A percentile compares a stretch with the other conserved stretches of the same genome.
These are phyloP conservation scores for Melierax canorus DNA, from an alignment of 2,113 vertebrate species.

Conservation along the genomic window DNA sequence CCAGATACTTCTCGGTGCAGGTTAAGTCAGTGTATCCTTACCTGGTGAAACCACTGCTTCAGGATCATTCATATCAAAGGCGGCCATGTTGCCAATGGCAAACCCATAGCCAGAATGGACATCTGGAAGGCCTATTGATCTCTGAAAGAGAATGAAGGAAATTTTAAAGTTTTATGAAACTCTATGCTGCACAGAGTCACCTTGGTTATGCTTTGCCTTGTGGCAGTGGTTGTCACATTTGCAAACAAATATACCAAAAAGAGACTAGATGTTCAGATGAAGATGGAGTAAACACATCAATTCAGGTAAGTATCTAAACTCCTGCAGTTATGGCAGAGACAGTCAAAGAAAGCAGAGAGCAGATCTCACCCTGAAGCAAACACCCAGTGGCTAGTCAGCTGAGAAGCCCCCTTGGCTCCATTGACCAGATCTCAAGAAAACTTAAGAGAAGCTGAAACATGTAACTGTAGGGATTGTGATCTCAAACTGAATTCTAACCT, in stretches of 20 bases:
- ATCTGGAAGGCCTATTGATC: conserved; percentile 93
- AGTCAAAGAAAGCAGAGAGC: neutral
- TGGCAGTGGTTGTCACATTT: neutral
- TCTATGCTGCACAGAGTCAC: neutral
- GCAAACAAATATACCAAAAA: neutral
- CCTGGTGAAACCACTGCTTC: conserved; percentile 94
- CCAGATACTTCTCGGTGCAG: neutral
- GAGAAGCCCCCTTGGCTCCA: neutral
- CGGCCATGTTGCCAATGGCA: conserved; percentile 98
- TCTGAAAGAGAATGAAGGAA: conserved; percentile 68
- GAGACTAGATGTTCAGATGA: neutral
- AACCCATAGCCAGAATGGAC: conserved; percentile 98
- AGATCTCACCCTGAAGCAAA: neutral
- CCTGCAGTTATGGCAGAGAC: neutral
- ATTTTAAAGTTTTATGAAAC: neutral
- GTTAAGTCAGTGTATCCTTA: conserved; percentile 19
- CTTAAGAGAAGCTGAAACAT: neutral
- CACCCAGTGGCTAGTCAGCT: neutral
- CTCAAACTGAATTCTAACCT: neutral
- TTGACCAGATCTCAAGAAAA: neutral
- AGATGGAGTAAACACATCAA: neutral
- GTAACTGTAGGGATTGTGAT: neutral
- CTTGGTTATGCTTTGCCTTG: neutral
- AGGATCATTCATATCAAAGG: conserved; percentile 92
- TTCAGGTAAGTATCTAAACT: neutral